Base-by-base conservation (phyloP, 2,888 invertebrate species). In the Calliphora vomitoria region DNA sequence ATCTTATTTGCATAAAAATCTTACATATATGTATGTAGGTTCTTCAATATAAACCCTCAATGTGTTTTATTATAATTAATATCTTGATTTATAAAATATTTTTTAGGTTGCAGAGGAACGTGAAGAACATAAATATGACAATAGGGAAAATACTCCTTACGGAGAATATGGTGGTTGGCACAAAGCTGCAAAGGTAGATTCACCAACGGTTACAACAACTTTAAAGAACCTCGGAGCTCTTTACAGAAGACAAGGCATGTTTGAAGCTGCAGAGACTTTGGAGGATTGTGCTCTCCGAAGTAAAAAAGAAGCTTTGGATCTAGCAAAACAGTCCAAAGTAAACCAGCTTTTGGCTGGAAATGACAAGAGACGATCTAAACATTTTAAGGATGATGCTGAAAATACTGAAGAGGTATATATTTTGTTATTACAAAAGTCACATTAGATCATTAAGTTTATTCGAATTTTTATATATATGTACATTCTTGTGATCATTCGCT, bases 201-300 rank as follows among this genome's bases (percentile, higher is more conserved):
- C 98, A 1, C 98, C 99, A 0, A 99, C 99, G 0, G 98, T 99
- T 55, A 98, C 99, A 20, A 99, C 99, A 25, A 99, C 99, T 0
- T 95, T 99, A 89, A 99, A 99, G 95, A 99, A 99, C 95, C 95
- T 99, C 86, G 99, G 99, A 88, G 99, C 99, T 31, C 96, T 99
- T 69, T 99, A 99, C 94, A 96, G 99, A 91, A 96, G 99, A 89
- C 99, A 99, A 95, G 99, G 99, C 90, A 99, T 99, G 95, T 99
- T 98, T 94, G 99, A 99, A 94, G 99, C 99, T 8, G 99, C 99
- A 0, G 99, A 99, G 94, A 99, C 99, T 0, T 95, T 99, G 41
- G 99, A 99, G 93, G 99, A 99, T 95, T 99, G 99, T 94, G 99
- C 99, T 55, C 95, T 99, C 90, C 96, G 99, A 92, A 98, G 98